Conservation (phyloP, 1,140 invertebrate species). For the Achatina immaculata region DNA sequence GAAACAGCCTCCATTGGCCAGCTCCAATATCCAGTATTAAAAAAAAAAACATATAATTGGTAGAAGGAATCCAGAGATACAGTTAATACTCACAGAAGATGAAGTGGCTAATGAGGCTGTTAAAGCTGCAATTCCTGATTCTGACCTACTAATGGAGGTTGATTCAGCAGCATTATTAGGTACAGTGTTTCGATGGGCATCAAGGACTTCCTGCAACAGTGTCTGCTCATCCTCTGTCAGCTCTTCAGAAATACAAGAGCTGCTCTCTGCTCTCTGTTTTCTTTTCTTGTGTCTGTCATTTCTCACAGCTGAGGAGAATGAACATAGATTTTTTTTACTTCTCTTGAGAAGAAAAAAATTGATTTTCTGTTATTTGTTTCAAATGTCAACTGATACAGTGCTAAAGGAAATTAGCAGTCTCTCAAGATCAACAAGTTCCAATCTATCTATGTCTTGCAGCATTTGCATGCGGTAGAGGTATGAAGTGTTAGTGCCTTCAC, state of each 20-base stretch:
- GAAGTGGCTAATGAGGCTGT: neutral
- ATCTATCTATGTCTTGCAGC: too few species aligned
- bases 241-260: constrained; percentile 48
- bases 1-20: too few species aligned
- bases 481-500: too few species aligned
- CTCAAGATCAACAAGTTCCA: too few species aligned
- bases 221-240: constrained; percentile 60
- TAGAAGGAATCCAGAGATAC: too few species aligned
- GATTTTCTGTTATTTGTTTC: too few species aligned
- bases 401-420: too few species aligned
- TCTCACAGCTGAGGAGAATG: constrained; percentile 60
- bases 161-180: neutral
- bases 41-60: too few species aligned
- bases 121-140: neutral
- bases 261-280: constrained; percentile 53
- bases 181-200: constrained; percentile 58
- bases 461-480: too few species aligned
- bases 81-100: constrained; percentile 14
- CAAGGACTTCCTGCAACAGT: constrained; percentile 61
- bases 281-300: constrained; percentile 70
- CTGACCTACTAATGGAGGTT: neutral
- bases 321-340: neutral
- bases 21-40: too few species aligned
- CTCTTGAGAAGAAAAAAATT: too few species aligned
- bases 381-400: too few species aligned